Base-by-base conservation (phyloP, 2,113 vertebrate species). In the Triplophysa rosa region DNA sequence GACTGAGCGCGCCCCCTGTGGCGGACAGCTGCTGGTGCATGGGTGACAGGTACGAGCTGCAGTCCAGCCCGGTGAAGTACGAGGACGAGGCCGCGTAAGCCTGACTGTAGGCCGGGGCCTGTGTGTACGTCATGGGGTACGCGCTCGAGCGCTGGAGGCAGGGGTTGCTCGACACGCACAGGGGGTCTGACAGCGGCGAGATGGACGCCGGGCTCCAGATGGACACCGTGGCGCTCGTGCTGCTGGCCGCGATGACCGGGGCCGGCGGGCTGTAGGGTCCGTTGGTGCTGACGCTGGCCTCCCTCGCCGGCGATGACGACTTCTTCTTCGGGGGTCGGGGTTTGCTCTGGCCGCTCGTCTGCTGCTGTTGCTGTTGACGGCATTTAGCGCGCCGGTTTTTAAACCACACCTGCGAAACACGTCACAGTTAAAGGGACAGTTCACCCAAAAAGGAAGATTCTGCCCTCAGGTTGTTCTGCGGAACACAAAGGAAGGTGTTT, bases 131-230 rank as follows among this genome's bases (percentile, higher is more conserved):
- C 90, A 93, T 90, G 45, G 94, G 92, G 79, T 95, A 96, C 56
- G 90, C 82, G 0, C 90, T 63, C 89, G 95, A 86, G 49, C 93
- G 91, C 67, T 94, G 93, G 90, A 95, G 91, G 83, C 94, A 94
- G 16, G 91, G 91, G 2, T 90, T 87, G 24, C 80, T 87, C 82
- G 90, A 90, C 21, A 84, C 87, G 0, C 91, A 92, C 80, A 96
- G 87, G 0, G 94, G 94, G 83, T 95, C 95, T 0, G 92, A 92
- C 79, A 95, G 88, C 0, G 95, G 95, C 0, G 95, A 95, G 87
- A 95, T 94, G 63, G 95, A 95, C 0, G 95, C 95, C 0, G 95
- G 95, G 88, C 95, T 95, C 95, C 95, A 95, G 80, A 95, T 95
- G 84, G 95, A 95, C 24, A 95, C 91, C 0, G 92, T 93, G 64